phyloP scores from a whole-genome alignment of 2,113 vertebrate species.

The Forbesichthys agassizii region DNA sequence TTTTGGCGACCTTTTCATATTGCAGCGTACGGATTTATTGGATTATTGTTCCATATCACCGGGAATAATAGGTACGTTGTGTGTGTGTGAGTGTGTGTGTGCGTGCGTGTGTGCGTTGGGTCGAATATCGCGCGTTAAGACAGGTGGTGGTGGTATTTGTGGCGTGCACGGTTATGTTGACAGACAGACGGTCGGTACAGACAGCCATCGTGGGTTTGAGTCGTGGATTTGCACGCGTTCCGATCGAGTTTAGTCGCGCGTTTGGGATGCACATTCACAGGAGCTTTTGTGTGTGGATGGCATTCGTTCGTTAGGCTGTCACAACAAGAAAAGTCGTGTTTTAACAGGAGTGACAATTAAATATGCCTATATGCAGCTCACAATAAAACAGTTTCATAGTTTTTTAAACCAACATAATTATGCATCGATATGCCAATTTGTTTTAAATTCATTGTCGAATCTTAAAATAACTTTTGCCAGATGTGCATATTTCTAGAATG shows the following conservation, averaged over 20 bases:
- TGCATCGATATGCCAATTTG: too few relatives aligned
- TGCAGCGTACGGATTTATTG: neutral
- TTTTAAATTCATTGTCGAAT: too few relatives aligned
- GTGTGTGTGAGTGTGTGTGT: neutral
- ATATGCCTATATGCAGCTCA: too few relatives aligned
- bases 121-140: neutral
- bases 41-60: slow-evolving; percentile 2
- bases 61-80: neutral
- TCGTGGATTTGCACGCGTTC: slow-evolving; percentile 45
- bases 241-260: neutral
- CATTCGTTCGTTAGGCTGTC: neutral
- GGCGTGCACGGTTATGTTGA: too few relatives aligned
- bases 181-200: slow-evolving; percentile 20
- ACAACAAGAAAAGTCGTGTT: neutral
- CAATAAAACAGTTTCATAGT: too few relatives aligned
- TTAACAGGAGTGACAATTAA: too few relatives aligned
- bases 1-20: slow-evolving; percentile 9
- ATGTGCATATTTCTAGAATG: too few relatives aligned
- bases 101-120: too few relatives aligned
- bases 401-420: too few relatives aligned
- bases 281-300: slow-evolving; percentile 52
- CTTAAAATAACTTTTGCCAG: too few relatives aligned
- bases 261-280: slow-evolving; percentile 65
- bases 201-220: slow-evolving; percentile 38
- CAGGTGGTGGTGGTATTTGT: too few relatives aligned